Conservation (phyloP, 2,888 invertebrate species). For the Zeuzera pyrina region DNA sequence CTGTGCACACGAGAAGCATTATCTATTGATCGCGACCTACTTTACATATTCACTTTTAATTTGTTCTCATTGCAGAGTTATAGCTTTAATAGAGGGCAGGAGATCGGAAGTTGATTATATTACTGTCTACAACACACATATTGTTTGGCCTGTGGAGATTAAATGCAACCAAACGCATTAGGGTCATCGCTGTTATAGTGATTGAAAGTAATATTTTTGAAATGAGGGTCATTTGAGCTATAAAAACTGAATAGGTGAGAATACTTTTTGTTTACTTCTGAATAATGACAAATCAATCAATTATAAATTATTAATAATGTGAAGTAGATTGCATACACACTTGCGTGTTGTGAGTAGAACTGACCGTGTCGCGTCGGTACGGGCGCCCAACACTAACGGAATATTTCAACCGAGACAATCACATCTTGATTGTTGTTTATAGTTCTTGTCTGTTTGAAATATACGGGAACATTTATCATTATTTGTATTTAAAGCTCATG, state of each 20-base stretch:
- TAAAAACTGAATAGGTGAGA: too few species aligned
- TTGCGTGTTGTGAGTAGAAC: slow-evolving; percentile 45
- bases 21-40: slow-evolving; percentile 31
- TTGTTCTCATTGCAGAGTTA: too few species aligned
- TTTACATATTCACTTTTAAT: slow-evolving; percentile 31
- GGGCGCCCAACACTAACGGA: slow-evolving; percentile 38
- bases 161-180: slow-evolving; percentile 24
- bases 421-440: slow-evolving; percentile 39
- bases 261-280: too few species aligned
- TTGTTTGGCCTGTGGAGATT: too few species aligned
- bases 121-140: too few species aligned
- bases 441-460: too few species aligned
- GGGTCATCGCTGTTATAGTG: slow-evolving; percentile 26
- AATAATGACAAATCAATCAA: slow-evolving; percentile 67
- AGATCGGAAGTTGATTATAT: too few species aligned
- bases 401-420: slow-evolving; percentile 35
- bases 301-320: slow-evolving; percentile 70
- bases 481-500: too few species aligned
- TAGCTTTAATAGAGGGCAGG: too few species aligned
- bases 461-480: too few species aligned
- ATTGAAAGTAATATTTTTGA: slow-evolving; percentile 35
- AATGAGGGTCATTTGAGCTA: too few species aligned
- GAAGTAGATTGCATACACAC: slow-evolving; percentile 50
- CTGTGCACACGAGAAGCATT: slow-evolving; percentile 23
- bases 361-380: slow-evolving; percentile 21